These are phyloP conservation scores for Pseudopipra pipra DNA, from an alignment of 2,113 vertebrate genomes.

Conservation along the genomic window DNA sequence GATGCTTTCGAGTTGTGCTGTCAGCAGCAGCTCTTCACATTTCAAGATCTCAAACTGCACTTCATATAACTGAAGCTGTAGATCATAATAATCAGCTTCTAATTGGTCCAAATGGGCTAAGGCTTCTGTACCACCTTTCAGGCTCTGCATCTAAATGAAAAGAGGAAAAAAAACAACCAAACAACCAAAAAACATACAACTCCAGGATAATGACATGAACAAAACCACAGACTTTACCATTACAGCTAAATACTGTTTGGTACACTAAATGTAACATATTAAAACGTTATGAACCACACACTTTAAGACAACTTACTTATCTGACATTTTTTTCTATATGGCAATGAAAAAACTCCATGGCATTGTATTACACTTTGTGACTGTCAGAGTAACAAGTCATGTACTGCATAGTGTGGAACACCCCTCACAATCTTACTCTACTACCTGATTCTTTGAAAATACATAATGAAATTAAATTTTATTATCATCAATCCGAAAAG, in stretches of 20 bases:
- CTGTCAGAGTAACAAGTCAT: background rate
- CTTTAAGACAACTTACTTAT: background rate
- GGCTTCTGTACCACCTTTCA: constrained; percentile 90
- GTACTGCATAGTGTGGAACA: background rate
- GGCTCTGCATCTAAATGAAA: constrained; percentile 87
- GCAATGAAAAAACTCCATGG: background rate
- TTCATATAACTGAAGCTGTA: constrained; percentile 96
- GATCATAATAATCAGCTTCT: constrained; percentile 94
- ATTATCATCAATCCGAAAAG: background rate
- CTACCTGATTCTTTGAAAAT: background rate
- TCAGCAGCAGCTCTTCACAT: constrained; percentile 93
- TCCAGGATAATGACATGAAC: background rate
- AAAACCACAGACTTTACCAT: background rate
- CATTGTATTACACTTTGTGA: background rate
- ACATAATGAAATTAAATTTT: background rate
- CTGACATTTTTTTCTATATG: background rate
- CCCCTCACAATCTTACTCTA: background rate
- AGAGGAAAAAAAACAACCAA: background rate
- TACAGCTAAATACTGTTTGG: background rate
- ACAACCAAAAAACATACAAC: background rate
- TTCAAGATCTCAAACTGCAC: constrained; percentile 95
- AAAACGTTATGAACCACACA: background rate
- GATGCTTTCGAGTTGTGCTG: constrained; percentile 92
- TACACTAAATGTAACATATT: background rate
- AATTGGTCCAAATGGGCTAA: constrained; percentile 89